Base-by-base conservation (phyloP, 2,797 vertebrate species). In the Diplodus puntazzo region DNA sequence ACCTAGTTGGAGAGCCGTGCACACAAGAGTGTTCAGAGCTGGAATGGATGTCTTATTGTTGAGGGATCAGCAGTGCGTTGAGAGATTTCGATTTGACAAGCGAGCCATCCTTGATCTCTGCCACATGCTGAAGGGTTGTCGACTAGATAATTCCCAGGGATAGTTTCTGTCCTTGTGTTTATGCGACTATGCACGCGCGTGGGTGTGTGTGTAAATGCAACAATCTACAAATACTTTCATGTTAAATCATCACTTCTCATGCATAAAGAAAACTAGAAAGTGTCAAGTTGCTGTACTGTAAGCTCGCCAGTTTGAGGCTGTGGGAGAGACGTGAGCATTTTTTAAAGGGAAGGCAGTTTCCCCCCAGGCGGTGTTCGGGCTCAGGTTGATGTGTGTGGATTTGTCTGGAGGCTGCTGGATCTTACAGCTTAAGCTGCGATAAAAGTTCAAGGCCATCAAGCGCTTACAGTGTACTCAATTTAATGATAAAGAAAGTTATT, bases 401-500 rank as follows among this genome's bases (percentile, higher is more conserved):
- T 83, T 82, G 81, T 89, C 88, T 85, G 30, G 42, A 83, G 85
- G 80, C 87, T 55, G 71, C 75, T 62, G 81, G 67, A 87, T 89
- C 75, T 88, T 63, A 76, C 49, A 69, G 69, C 78, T 89, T 80
- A 83, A 88, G 59, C 79, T 58, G 58, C 18, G 75, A 90, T 87
- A 80, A 86, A 87, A 88, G 79, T 83, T 85, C 72, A 78, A 70
- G 68, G 64, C 82, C 76, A 83, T 90, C 75, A 80, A 78, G 87
- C 2, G 8, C 76, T 78, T 75, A 73, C 6, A 57, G 65, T 75
- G 46, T 75, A 42, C 50, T 82, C 64, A 66, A 71, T 88, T 80
- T 87, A 83, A 81, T 82, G 85, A 85, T 83, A 84, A 84, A 87
- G 74, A 88, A 87, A 87, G 64, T 87, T 89, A 87, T 82, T 85